These are phyloP conservation scores for Hesperia comma DNA, from an alignment of 2,888 invertebrate genomes.

Conservation along the genomic window DNA sequence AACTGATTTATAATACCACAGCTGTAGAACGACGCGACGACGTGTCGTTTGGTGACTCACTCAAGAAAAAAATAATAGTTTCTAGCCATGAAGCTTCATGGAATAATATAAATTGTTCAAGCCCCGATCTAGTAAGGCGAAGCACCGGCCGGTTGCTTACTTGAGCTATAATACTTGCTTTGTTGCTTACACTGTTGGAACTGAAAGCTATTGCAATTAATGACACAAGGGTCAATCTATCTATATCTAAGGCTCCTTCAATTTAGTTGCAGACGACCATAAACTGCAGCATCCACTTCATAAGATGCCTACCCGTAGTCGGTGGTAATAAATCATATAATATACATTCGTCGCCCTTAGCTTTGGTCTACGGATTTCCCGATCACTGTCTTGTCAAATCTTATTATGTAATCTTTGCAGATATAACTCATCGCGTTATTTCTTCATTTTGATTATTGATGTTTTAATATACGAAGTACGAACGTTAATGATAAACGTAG, in stretches of 20 bases:
- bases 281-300: conserved; percentile 25
- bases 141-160: too few species aligned
- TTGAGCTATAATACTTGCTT: not conserved
- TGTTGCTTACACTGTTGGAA: not conserved
- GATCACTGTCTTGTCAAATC: not conserved
- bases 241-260: conserved; percentile 13
- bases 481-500: too few species aligned
- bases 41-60: too few species aligned
- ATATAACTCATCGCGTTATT: not conserved
- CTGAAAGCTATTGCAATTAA: conserved; percentile 13
- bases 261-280: conserved; percentile 14
- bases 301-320: not conserved
- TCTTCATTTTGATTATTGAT: too few species aligned
- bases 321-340: not conserved
- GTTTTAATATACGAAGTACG: too few species aligned
- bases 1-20: too few species aligned
- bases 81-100: too few species aligned
- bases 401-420: too few species aligned
- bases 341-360: not conserved
- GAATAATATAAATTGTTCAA: too few species aligned
- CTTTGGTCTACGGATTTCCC: not conserved
- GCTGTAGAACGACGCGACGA: too few species aligned
- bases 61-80: too few species aligned
- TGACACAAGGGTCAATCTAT: conserved; percentile 10
- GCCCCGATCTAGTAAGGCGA: too few species aligned